Conservation (phyloP, 2,888 invertebrate genomes). For the Ennomos fuscantarius region DNA sequence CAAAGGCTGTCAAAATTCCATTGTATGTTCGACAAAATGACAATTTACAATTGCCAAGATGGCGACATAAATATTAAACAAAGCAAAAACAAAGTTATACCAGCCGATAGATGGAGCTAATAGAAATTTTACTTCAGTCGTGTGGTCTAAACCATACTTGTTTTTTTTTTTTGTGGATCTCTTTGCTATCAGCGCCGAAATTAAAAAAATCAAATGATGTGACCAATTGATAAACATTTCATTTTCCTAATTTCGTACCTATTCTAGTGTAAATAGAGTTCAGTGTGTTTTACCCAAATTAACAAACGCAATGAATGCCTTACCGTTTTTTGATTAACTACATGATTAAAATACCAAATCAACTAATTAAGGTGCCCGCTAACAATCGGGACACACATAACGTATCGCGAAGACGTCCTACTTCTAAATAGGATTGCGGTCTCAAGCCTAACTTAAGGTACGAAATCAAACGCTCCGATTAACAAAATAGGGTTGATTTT, state of each 20-base stretch:
- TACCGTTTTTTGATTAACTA: constrained; percentile 3
- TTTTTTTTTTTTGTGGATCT: no score
- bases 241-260: background rate
- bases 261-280: background rate
- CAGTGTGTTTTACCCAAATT: background rate
- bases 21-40: no score
- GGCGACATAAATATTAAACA: no score
- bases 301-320: constrained; percentile 1
- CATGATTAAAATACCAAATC: constrained; percentile 16
- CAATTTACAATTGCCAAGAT: no score
- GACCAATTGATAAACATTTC: no score
- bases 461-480: constrained; percentile 13
- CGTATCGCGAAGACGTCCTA: constrained; percentile 49
- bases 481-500: constrained; percentile 11
- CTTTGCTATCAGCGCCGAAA: no score
- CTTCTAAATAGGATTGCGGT: constrained; percentile 46
- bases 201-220: no score
- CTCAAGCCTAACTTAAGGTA: constrained; percentile 9
- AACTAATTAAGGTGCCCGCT: constrained; percentile 32
- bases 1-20: no score
- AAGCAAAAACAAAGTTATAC: no score
- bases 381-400: constrained; percentile 34
- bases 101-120: no score
- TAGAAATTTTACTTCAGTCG: no score
- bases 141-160: no score